A percentile compares a stretch with the other conserved stretches of the same genome.
Conservation (phyloP, 2,888 invertebrate genomes). For the Thysanoteuthis rhombus region DNA sequence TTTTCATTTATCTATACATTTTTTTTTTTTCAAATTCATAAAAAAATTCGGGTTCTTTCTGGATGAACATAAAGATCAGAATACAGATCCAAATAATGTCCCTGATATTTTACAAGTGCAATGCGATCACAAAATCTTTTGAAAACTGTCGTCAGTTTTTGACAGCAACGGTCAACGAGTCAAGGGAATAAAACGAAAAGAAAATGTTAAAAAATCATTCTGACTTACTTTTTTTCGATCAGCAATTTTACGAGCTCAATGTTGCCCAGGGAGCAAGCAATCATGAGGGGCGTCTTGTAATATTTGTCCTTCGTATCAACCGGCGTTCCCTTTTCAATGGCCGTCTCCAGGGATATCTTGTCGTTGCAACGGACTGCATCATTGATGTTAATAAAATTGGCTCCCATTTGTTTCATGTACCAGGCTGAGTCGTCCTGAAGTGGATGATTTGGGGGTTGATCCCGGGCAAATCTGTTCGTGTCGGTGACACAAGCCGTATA, state of each 20-base stretch:
- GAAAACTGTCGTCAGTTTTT: no score
- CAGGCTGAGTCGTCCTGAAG: slow-evolving; percentile 67
- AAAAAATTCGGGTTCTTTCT: no score
- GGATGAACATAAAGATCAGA: no score
- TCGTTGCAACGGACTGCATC: slow-evolving; percentile 66
- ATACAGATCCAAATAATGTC: no score
- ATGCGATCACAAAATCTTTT: no score
- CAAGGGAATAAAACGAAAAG: no score
- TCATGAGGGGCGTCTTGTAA: slow-evolving; percentile 68
- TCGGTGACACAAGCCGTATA: slow-evolving; percentile 66
- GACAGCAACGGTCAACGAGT: no score
- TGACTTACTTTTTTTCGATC: slow-evolving; percentile 64
- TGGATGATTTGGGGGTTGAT: slow-evolving; percentile 65
- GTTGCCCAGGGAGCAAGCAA: slow-evolving; percentile 62
- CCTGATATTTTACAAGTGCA: no score
- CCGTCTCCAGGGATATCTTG: slow-evolving; percentile 62
- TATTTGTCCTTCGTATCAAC: slow-evolving; percentile 66
- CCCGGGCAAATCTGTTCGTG: slow-evolving; percentile 63
- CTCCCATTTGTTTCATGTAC: slow-evolving; percentile 66
- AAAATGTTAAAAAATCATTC: not conserved
- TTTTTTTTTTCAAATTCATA: no score
- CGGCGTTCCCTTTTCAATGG: slow-evolving; percentile 57
- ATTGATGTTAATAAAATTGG: slow-evolving; percentile 63
- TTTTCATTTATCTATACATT: no score
- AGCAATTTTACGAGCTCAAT: slow-evolving; percentile 64